Evolutionary conservation across 2,113 vertebrate genomes (phyloP).

Genomic region (Gallinago jamesoni): DNA sequence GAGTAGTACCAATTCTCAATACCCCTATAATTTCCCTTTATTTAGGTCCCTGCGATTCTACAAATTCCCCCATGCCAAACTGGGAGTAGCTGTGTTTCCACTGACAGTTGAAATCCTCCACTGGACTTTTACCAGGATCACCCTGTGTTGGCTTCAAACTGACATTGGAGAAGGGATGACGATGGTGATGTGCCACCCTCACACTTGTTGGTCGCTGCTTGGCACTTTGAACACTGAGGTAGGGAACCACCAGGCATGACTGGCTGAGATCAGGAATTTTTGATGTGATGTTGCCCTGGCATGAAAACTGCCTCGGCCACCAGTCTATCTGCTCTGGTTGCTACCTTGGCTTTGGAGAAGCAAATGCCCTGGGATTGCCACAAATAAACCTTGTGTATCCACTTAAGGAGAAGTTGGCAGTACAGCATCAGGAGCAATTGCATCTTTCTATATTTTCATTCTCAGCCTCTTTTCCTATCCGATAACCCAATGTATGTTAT

Average conservation of each 20-base stretch:
- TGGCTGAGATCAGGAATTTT: neutral
- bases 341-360: neutral
- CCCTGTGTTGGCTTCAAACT: neutral
- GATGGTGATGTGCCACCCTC: neutral
- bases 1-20: neutral
- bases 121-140: neutral
- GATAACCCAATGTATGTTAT: neutral
- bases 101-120: neutral
- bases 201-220: accelerated
- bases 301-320: neutral
- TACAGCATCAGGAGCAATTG: neutral
- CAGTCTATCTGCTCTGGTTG: neutral
- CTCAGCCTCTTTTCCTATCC: neutral
- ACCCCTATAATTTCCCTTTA: neutral
- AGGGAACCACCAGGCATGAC: neutral
- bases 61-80: neutral
- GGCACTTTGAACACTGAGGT: neutral
- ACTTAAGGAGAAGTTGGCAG: neutral
- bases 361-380: neutral
- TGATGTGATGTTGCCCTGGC: neutral
- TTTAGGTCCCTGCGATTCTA: neutral
- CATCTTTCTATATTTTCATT: neutral
- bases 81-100: neutral
- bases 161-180: neutral
- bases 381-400: neutral